Percentiles rank a stretch among this genome's conserved stretches.
Conservation (phyloP, 2,113 vertebrate genomes). For the Cololabis saira region DNA sequence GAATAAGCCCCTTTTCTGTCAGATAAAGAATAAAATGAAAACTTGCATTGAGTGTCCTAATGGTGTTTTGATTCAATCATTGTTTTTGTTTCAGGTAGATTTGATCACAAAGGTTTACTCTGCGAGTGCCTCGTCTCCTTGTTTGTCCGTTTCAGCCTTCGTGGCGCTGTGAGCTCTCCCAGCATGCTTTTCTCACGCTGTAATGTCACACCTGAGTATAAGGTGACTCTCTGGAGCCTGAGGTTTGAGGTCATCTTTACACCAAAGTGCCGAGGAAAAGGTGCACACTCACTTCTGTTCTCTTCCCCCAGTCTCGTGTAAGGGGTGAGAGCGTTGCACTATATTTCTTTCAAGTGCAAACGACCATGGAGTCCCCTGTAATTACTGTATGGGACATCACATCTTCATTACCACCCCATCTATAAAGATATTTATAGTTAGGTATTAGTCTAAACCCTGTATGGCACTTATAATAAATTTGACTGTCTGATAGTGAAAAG, state of each 20-base stretch:
- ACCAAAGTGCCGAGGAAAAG: slow-evolving; percentile 55
- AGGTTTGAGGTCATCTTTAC: slow-evolving; percentile 70
- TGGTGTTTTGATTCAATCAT: background rate
- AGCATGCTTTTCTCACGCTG: slow-evolving; percentile 79
- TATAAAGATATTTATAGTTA: background rate
- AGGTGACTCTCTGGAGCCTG: slow-evolving; percentile 71
- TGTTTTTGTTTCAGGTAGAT: background rate
- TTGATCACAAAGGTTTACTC: background rate
- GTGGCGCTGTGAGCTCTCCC: slow-evolving; percentile 65
- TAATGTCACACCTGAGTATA: slow-evolving; percentile 84
- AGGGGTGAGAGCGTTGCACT: background rate
- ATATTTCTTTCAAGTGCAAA: background rate
- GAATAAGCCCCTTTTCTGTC: too few relatives aligned
- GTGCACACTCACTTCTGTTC: slow-evolving; percentile 16
- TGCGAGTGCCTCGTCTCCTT: slow-evolving; percentile 32
- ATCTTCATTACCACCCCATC: slow-evolving; percentile 13
- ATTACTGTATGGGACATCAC: slow-evolving; percentile 4
- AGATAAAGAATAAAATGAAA: too few relatives aligned
- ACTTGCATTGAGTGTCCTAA: too few relatives aligned
- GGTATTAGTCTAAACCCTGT: background rate
- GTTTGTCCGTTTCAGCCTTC: slow-evolving; percentile 28
- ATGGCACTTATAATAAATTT: too few relatives aligned
- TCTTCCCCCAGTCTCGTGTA: background rate
- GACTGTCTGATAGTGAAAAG: too few relatives aligned
- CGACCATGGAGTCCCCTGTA: slow-evolving; percentile 3